phyloP scores from a whole-genome alignment of 37 sponge, comb jelly and placozoan genomes.

The Petrosia ficiformis region DNA sequence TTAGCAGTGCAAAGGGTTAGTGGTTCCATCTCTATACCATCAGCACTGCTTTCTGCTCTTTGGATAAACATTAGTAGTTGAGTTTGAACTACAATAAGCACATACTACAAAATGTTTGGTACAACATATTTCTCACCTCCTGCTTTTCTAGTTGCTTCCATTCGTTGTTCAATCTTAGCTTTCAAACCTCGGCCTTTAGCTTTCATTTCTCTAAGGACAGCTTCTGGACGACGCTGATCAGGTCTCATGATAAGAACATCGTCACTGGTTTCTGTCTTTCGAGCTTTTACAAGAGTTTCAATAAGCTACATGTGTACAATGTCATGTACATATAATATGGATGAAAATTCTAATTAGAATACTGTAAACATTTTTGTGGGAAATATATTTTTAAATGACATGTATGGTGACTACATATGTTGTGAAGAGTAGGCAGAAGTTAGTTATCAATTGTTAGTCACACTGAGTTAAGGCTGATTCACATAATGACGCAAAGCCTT shows the following conservation, averaged over 20 bases:
- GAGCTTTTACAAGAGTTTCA: constrained; percentile 42
- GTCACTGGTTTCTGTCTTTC: constrained; percentile 42
- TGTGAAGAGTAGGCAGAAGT: too few relatives aligned
- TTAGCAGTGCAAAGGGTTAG: too few relatives aligned
- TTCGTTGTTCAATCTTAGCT: constrained; percentile 48
- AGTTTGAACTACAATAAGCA: neutral
- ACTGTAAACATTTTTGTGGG: too few relatives aligned
- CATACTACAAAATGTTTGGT: neutral
- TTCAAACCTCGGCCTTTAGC: constrained; percentile 58
- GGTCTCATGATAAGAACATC: constrained; percentile 23
- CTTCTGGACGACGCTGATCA: constrained; percentile 63
- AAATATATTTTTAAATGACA: too few relatives aligned
- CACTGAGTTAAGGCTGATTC: too few relatives aligned
- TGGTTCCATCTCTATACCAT: too few relatives aligned
- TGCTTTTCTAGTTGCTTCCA: constrained; percentile 45
- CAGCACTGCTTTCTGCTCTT: too few relatives aligned
- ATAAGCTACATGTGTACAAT: constrained; percentile 32
- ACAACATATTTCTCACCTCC: constrained; percentile 18
- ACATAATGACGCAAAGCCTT: too few relatives aligned
- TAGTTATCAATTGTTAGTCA: neutral
- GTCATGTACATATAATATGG: too few relatives aligned
- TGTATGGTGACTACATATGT: too few relatives aligned
- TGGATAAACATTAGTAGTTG: too few relatives aligned
- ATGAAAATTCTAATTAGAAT: too few relatives aligned
- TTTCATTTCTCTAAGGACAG: constrained; percentile 49